Percentiles rank a stretch among this genome's conserved stretches.
These are phyloP conservation scores for Myxocyprinus asiaticus DNA, from an alignment of 2,113 vertebrate genomes.

Conservation along the genomic window DNA sequence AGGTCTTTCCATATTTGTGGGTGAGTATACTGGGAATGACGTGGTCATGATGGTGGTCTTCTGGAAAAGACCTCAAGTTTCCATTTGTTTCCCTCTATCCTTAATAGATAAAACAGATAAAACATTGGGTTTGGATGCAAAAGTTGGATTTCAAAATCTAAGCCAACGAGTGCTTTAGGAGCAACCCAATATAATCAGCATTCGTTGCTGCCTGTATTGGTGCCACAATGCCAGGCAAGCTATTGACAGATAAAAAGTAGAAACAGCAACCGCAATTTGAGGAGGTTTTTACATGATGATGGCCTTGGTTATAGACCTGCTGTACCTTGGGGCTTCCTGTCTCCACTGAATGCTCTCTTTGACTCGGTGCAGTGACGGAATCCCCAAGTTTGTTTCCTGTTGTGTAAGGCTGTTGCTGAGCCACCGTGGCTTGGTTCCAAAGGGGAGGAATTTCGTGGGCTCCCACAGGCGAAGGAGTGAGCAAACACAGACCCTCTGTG, in stretches of 20 bases:
- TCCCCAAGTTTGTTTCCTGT: constrained; percentile 91
- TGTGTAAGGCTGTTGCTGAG: constrained; percentile 88
- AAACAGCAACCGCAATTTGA: constrained; percentile 39
- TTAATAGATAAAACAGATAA: constrained; percentile 31
- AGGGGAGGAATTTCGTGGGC: constrained; percentile 67
- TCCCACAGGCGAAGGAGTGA: constrained; percentile 34
- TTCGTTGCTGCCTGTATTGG: no score
- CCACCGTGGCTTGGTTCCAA: constrained; percentile 76
- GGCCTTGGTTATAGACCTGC: constrained; percentile 32
- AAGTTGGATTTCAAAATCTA: background rate
- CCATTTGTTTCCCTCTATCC: background rate
- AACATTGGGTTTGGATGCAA: background rate
- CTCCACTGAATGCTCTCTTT: constrained; percentile 78
- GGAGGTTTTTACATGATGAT: constrained; percentile 30
- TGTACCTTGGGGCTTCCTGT: constrained; percentile 75
- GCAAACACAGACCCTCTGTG: constrained; percentile 49
- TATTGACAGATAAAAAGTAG: constrained; percentile 37
- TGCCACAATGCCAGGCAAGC: background rate
- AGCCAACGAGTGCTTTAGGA: background rate
- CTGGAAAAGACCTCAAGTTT: constrained; percentile 27
- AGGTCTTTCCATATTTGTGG: constrained; percentile 10
- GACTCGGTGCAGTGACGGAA: constrained; percentile 80
- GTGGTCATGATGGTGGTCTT: constrained; percentile 28
- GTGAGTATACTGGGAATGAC: constrained; percentile 23
- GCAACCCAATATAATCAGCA: constrained; percentile 1